Evolutionary conservation across 2,888 invertebrate species (phyloP).

Genomic region (Ypsolopha sequella): DNA sequence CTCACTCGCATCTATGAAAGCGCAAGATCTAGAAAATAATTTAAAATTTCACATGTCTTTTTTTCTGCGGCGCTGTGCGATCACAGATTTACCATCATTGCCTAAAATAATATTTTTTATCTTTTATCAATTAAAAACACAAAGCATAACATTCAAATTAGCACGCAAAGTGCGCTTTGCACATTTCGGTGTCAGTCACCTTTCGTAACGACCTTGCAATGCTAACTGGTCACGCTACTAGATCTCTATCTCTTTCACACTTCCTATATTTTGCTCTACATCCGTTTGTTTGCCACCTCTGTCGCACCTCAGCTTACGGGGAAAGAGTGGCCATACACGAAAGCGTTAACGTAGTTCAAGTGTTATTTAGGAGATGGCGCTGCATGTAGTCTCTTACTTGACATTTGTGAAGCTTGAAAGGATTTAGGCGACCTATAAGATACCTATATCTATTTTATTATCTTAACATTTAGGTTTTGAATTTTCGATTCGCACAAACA

Average conservation of each 20-base stretch:
- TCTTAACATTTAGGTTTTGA: too few species aligned
- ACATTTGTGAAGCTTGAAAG: too few species aligned
- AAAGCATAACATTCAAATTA: constrained; percentile 31
- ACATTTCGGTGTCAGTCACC: constrained; percentile 53
- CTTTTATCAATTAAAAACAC: not conserved
- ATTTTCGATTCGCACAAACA: too few species aligned
- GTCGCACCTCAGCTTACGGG: constrained; percentile 20
- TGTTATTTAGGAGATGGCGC: not conserved
- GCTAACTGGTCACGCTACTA: constrained; percentile 58
- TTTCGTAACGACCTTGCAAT: constrained; percentile 65
- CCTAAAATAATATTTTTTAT: too few species aligned
- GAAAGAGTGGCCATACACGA: constrained; percentile 17
- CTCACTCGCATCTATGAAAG: too few species aligned
- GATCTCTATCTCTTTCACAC: constrained; percentile 23
- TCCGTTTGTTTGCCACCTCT: constrained; percentile 16
- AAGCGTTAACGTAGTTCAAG: constrained; percentile 7
- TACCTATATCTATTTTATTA: too few species aligned
- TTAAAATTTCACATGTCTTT: too few species aligned
- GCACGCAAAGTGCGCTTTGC: constrained; percentile 44
- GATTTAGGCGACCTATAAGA: too few species aligned
- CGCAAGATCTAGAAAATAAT: too few species aligned
- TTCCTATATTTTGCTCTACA: constrained; percentile 4
- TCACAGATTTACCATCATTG: too few species aligned
- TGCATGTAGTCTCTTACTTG: not conserved
- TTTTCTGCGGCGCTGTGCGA: too few species aligned